phyloP scores from a whole-genome alignment of 2,888 invertebrate species.

The Drosophila mimica region DNA sequence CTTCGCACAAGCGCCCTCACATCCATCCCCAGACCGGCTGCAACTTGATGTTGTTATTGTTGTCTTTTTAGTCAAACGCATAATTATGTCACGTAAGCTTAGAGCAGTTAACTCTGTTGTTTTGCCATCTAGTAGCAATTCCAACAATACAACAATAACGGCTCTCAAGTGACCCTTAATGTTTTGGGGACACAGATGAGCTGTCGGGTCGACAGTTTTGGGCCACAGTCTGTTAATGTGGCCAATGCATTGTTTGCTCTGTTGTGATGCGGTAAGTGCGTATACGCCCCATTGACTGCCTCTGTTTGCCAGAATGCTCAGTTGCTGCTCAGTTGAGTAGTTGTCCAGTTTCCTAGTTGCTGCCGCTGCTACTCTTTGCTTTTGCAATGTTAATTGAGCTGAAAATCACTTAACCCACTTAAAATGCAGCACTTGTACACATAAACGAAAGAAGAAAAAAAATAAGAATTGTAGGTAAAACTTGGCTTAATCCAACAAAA shows the following conservation, averaged over 20 bases:
- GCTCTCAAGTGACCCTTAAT: slow-evolving; percentile 56
- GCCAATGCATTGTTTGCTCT: slow-evolving; percentile 56
- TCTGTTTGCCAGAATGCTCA: slow-evolving; percentile 2
- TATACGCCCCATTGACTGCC: slow-evolving; percentile 63
- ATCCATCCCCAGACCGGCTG: neutral
- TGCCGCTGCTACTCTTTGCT: slow-evolving; percentile 16
- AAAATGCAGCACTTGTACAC: slow-evolving; percentile 36
- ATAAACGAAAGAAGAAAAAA: slow-evolving; percentile 2
- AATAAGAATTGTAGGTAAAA: slow-evolving; percentile 3
- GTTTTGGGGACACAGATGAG: slow-evolving; percentile 49
- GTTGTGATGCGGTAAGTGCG: slow-evolving; percentile 53
- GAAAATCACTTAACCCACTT: slow-evolving; percentile 79
- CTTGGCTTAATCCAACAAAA: slow-evolving; percentile 12
- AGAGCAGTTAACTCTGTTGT: slow-evolving; percentile 79
- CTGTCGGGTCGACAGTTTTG: slow-evolving; percentile 50
- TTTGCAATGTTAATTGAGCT: slow-evolving; percentile 77
- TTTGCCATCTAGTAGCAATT: slow-evolving; percentile 81
- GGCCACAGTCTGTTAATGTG: slow-evolving; percentile 67
- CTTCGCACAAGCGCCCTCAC: neutral
- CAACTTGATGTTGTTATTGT: slow-evolving; percentile 15
- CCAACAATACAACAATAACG: slow-evolving; percentile 32
- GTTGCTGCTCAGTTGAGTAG: slow-evolving; percentile 10
- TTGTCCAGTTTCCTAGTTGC: slow-evolving; percentile 3
- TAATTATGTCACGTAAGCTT: slow-evolving; percentile 81
- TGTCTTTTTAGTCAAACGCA: slow-evolving; percentile 78